phyloP scores from a whole-genome alignment of 2,888 invertebrate genomes.

The Agrotis clavis region DNA sequence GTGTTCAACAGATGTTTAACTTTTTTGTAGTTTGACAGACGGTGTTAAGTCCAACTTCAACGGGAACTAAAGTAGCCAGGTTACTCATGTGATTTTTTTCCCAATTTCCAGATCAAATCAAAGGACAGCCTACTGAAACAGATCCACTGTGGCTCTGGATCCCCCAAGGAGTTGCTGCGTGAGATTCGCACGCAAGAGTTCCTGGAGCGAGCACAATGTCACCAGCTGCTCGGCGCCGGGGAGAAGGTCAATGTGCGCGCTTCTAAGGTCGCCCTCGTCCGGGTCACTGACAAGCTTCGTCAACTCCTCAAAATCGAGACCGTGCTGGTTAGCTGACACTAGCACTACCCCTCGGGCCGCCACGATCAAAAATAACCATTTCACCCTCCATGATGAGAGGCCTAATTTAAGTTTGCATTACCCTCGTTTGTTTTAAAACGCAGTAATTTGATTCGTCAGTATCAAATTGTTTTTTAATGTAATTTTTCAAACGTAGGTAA shows the following conservation, averaged over 20 bases:
- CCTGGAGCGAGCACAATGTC: constrained; percentile 95
- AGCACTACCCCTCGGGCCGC: constrained; percentile 42
- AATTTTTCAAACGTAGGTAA: constrained; percentile 22
- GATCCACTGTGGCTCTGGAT: constrained; percentile 92
- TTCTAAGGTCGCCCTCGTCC: constrained; percentile 95
- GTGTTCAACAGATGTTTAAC: too few species aligned
- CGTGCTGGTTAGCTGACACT: constrained; percentile 93
- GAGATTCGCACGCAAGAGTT: constrained; percentile 96
- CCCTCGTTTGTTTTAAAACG: constrained; percentile 21
- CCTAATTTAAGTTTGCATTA: constrained; percentile 25
- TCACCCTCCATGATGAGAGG: constrained; percentile 28
- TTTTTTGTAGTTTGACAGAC: too few species aligned
- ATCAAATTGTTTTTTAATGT: constrained; percentile 39
- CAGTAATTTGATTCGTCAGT: constrained; percentile 21
- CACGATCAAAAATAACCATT: constrained; percentile 45
- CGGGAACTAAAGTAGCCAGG: too few species aligned
- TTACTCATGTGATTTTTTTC: constrained; percentile 1
- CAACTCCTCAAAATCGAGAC: constrained; percentile 96
- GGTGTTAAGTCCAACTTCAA: too few species aligned
- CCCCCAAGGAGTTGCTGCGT: constrained; percentile 88
- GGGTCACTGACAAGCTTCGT: constrained; percentile 96
- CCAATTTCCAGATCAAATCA: constrained; percentile 93
- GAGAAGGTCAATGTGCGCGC: constrained; percentile 95
- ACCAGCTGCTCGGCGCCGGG: constrained; percentile 94
- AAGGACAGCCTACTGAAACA: constrained; percentile 95